These are phyloP conservation scores for Ophion slaviceki DNA, from an alignment of 2,888 invertebrate genomes.

Conservation along the genomic window DNA sequence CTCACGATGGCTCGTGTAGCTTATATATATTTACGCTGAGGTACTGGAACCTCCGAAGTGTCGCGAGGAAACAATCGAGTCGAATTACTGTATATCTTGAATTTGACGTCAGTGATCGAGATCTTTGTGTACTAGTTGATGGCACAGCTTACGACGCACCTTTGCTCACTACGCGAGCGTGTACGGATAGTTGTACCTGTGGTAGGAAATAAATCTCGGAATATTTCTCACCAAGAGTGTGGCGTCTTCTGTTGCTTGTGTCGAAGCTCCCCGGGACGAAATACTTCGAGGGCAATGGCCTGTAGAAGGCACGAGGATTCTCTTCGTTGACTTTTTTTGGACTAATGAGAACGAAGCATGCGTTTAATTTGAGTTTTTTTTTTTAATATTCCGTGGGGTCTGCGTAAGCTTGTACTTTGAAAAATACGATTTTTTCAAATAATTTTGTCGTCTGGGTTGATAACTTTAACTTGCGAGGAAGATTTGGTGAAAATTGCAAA, in stretches of 20 bases:
- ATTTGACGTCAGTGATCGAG: conserved; percentile 17
- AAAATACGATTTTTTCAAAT: neutral
- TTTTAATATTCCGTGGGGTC: neutral
- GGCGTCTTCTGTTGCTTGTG: neutral
- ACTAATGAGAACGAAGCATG: neutral
- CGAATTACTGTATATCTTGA: neutral
- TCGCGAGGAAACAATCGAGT: conserved; percentile 2
- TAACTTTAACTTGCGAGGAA: neutral
- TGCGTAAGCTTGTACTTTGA: neutral
- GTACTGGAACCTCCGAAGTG: conserved; percentile 9
- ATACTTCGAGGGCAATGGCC: neutral
- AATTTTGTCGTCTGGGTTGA: neutral
- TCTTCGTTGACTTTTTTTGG: neutral
- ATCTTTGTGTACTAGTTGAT: neutral
- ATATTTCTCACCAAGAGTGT: neutral
- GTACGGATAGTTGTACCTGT: neutral
- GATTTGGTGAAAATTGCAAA: too few species aligned
- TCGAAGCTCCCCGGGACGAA: neutral
- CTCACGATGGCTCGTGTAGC: conserved; percentile 10
- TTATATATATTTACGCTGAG: conserved; percentile 38
- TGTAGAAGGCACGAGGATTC: neutral
- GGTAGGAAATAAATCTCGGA: neutral
- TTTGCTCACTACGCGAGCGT: neutral
- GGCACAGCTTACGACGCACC: conserved; percentile 8
- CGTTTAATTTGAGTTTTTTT: too few species aligned